A percentile compares a stretch with the other conserved stretches of the same genome.
Conservation (phyloP, 2,113 vertebrate species). For the Casuarius casuarius region DNA sequence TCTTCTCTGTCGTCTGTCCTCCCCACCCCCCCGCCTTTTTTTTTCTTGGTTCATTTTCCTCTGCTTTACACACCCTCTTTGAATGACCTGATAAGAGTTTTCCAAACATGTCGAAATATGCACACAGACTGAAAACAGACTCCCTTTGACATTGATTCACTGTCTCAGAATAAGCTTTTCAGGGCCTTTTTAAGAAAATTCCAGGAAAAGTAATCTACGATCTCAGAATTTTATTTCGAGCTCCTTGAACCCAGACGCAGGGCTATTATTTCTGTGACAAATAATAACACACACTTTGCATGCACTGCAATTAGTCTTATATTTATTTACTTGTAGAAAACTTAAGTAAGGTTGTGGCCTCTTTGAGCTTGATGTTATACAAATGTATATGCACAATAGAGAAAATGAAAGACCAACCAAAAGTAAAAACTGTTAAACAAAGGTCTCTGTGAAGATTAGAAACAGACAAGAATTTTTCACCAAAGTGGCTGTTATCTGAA, state of each 20-base stretch:
- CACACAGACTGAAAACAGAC: not conserved
- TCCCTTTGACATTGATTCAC: not conserved
- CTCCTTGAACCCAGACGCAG: slow-evolving; percentile 17
- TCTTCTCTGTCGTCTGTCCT: not conserved
- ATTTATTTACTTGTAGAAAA: not conserved
- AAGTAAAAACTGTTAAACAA: not conserved
- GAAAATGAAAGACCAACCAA: not conserved
- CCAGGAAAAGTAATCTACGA: not conserved
- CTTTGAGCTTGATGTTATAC: not conserved
- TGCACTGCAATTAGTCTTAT: not conserved
- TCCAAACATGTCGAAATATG: not conserved
- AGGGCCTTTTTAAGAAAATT: not conserved
- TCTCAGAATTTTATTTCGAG: not conserved
- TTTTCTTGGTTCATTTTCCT: not conserved
- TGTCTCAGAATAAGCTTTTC: not conserved
- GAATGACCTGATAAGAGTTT: not conserved
- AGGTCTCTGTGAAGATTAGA: not conserved
- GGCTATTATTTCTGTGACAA: not conserved
- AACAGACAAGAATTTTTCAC: not conserved
- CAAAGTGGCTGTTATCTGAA: not conserved
- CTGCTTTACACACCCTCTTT: not conserved
- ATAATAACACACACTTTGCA: not conserved
- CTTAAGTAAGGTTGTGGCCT: not conserved
- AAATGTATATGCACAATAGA: not conserved
- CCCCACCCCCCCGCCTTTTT: no score